Percentiles rank a stretch among this genome's conserved stretches.
phyloP scores from a whole-genome alignment of 2,113 vertebrate species.

The Callopanchax toddi region DNA sequence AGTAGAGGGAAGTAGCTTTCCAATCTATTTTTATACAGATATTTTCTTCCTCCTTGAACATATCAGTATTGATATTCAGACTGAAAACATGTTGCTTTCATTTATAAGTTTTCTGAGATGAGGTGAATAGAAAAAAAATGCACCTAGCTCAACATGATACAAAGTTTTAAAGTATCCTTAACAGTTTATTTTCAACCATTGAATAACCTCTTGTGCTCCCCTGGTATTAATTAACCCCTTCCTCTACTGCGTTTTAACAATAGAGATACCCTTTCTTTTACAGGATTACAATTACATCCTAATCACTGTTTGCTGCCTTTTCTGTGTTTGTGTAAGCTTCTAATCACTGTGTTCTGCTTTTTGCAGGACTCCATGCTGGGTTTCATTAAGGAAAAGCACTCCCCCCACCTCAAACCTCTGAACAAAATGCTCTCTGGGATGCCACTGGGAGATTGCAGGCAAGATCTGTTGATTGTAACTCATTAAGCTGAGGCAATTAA shows the following conservation, averaged over 20 bases:
- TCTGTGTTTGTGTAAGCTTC: slow-evolving; percentile 64
- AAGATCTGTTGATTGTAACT: slow-evolving; percentile 64
- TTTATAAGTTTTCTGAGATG: no score
- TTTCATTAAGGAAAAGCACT: slow-evolving; percentile 69
- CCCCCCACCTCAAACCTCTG: slow-evolving; percentile 56
- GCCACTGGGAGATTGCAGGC: slow-evolving; percentile 54
- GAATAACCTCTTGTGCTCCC: slow-evolving; percentile 6
- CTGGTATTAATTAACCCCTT: slow-evolving; percentile 54
- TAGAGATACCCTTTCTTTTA: slow-evolving; percentile 31
- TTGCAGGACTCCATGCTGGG: slow-evolving; percentile 63
- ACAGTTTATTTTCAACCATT: slow-evolving; percentile 2
- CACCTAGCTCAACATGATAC: background rate
- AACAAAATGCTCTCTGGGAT: slow-evolving; percentile 49
- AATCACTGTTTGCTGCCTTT: slow-evolving; percentile 71
- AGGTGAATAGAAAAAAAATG: background rate
- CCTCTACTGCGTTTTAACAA: slow-evolving; percentile 18
- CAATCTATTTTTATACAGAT: no score
- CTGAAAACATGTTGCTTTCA: background rate
- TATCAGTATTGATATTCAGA: background rate
- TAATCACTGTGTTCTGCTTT: slow-evolving; percentile 73
- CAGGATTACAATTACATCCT: slow-evolving; percentile 68
- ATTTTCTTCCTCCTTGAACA: background rate
- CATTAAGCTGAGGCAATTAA: slow-evolving; percentile 67
- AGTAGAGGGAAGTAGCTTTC: no score
- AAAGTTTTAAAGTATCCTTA: slow-evolving; percentile 1